Conservation (phyloP, 92 coral and sea anemone genomes). For the Palythoa caribaeorum region DNA sequence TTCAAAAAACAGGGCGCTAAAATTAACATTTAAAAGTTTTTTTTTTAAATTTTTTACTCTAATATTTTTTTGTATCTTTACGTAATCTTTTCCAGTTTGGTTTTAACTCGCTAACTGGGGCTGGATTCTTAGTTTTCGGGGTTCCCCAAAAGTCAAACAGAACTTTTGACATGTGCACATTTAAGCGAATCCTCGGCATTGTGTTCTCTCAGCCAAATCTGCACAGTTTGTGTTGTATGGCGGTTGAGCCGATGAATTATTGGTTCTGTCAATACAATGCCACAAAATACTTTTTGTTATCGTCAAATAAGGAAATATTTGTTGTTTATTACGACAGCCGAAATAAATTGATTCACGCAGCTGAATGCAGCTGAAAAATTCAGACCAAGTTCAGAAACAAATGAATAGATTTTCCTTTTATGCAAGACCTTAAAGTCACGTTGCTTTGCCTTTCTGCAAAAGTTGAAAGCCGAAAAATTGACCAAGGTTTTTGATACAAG, state of each 20-base stretch:
- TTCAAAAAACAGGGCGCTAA: no score
- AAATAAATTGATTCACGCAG: neutral
- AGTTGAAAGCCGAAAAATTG: neutral
- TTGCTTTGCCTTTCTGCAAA: neutral
- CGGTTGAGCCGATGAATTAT: neutral
- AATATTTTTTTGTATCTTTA: no score
- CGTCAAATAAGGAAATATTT: slow-evolving; percentile 33
- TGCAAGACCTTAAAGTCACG: neutral
- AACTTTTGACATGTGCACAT: neutral
- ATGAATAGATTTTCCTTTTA: neutral
- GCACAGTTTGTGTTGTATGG: slow-evolving; percentile 15
- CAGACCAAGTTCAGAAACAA: neutral
- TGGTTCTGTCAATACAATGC: neutral
- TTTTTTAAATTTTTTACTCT: no score
- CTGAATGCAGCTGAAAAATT: neutral
- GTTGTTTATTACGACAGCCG: neutral
- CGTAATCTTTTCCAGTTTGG: no score
- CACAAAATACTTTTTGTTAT: neutral
- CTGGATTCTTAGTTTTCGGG: no score
- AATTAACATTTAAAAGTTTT: no score
- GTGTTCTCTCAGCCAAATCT: neutral
- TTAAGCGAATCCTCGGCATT: neutral
- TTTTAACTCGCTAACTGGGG: no score
- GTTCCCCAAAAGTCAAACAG: no score
- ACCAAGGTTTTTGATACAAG: neutral